Percentiles rank a stretch among this genome's conserved stretches.
These are phyloP conservation scores for Thelaira solivaga DNA, from an alignment of 2,888 invertebrate genomes.

Conservation along the genomic window DNA sequence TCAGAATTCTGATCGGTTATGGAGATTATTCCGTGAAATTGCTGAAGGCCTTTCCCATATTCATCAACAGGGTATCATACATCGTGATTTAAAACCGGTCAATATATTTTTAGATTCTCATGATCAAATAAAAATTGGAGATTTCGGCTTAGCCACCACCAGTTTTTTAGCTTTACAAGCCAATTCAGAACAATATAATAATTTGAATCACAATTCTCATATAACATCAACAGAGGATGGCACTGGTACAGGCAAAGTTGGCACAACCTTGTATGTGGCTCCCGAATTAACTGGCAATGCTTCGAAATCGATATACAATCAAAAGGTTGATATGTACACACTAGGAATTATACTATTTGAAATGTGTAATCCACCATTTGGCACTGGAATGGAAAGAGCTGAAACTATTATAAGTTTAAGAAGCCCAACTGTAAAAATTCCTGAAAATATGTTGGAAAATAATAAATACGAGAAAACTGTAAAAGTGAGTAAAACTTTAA, in stretches of 20 bases:
- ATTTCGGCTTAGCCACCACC: slow-evolving; percentile 96
- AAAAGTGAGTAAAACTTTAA: slow-evolving; percentile 79
- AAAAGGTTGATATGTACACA: slow-evolving; percentile 92
- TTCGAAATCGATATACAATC: slow-evolving; percentile 87
- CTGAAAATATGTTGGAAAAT: slow-evolving; percentile 80
- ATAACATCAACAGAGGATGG: slow-evolving; percentile 71
- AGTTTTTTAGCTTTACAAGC: slow-evolving; percentile 79
- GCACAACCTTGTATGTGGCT: slow-evolving; percentile 96
- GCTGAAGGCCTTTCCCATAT: slow-evolving; percentile 93
- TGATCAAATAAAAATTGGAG: slow-evolving; percentile 97
- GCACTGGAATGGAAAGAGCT: slow-evolving; percentile 93
- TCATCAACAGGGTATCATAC: slow-evolving; percentile 93
- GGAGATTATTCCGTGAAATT: slow-evolving; percentile 96
- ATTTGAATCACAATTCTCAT: slow-evolving; percentile 61
- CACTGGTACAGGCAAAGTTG: slow-evolving; percentile 88
- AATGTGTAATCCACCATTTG: slow-evolving; percentile 92
- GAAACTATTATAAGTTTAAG: slow-evolving; percentile 86
- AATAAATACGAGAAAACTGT: slow-evolving; percentile 72
- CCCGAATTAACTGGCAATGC: slow-evolving; percentile 89
- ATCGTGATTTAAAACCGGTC: slow-evolving; percentile 90
- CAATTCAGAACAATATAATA: slow-evolving; percentile 70
- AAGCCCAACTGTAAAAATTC: slow-evolving; percentile 83
- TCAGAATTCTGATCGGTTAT: slow-evolving; percentile 87
- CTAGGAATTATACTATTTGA: slow-evolving; percentile 95
- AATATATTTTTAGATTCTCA: slow-evolving; percentile 97